Evolutionary conservation across 1,140 invertebrate species (phyloP).

Genomic region (Nasonia vitripennis): DNA sequence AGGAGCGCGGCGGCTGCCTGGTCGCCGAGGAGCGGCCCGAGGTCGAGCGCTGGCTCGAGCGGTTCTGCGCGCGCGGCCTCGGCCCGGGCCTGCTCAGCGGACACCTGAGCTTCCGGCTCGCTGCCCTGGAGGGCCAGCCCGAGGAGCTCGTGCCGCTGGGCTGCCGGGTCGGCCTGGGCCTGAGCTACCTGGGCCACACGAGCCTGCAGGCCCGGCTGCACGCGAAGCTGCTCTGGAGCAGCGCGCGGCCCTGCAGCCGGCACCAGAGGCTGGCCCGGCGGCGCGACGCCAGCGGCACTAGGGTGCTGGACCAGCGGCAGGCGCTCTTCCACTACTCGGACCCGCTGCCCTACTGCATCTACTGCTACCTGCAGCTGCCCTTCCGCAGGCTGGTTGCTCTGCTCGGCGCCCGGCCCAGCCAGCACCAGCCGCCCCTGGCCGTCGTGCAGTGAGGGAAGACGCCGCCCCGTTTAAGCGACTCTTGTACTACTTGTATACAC

Average conservation of each 20-base stretch:
- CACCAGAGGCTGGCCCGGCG: slow-evolving; percentile 61
- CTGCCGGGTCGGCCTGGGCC: slow-evolving; percentile 83
- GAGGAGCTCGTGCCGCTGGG: slow-evolving; percentile 76
- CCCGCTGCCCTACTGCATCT: slow-evolving; percentile 87
- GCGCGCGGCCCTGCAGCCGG: slow-evolving; percentile 69
- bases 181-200: slow-evolving; percentile 86
- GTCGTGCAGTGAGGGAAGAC: slow-evolving; percentile 8
- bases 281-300: background rate
- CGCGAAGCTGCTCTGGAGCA: slow-evolving; percentile 77
- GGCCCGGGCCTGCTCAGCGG: slow-evolving; percentile 79
- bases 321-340: slow-evolving; percentile 88
- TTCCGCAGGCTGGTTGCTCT: slow-evolving; percentile 78
- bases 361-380: slow-evolving; percentile 86
- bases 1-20: slow-evolving; percentile 80
- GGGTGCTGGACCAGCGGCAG: slow-evolving; percentile 78
- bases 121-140: slow-evolving; percentile 74
- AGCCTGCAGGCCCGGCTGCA: slow-evolving; percentile 80
- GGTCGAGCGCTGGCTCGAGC: slow-evolving; percentile 82
- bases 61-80: slow-evolving; percentile 80
- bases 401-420: slow-evolving; percentile 67
- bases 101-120: slow-evolving; percentile 85
- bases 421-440: slow-evolving; percentile 31
- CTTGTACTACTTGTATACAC: too few relatives aligned
- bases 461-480: background rate
- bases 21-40: slow-evolving; percentile 81